A percentile compares a stretch with the other conserved stretches of the same genome.
phyloP scores from a whole-genome alignment of 2,888 invertebrate genomes.

The Marronus borbonicus region DNA sequence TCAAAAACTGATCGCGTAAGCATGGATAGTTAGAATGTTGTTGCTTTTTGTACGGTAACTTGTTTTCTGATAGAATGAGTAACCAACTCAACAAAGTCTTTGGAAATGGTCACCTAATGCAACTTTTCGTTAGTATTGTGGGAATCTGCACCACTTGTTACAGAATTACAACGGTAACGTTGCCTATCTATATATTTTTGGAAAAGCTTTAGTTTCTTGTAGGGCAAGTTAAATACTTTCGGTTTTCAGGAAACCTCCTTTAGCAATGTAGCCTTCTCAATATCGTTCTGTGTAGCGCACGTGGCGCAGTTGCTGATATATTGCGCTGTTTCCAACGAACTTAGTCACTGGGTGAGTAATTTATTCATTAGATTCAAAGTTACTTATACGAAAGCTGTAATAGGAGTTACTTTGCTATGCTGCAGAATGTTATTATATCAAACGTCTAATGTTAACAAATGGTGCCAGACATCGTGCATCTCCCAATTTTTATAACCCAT shows the following conservation, averaged over 20 bases:
- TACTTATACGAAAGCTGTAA: too few relatives aligned
- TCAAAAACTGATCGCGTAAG: slow-evolving; percentile 53
- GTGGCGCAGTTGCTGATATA: slow-evolving; percentile 54
- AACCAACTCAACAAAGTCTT: slow-evolving; percentile 54
- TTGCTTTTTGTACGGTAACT: background rate
- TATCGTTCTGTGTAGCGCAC: slow-evolving; percentile 55
- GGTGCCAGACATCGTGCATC: too few relatives aligned
- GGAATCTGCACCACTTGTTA: slow-evolving; percentile 56
- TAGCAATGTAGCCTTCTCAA: slow-evolving; percentile 24
- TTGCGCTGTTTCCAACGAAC: slow-evolving; percentile 55
- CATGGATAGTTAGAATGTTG: background rate
- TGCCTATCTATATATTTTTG: too few relatives aligned
- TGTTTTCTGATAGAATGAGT: slow-evolving; percentile 48
- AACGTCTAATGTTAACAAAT: too few relatives aligned
- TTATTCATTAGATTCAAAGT: background rate
- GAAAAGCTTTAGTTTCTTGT: too few relatives aligned
- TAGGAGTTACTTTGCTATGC: too few relatives aligned
- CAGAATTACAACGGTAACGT: slow-evolving; percentile 45
- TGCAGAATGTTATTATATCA: too few relatives aligned
- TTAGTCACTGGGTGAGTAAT: slow-evolving; percentile 52
- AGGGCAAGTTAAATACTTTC: background rate
- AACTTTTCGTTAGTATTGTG: slow-evolving; percentile 52
- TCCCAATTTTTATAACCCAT: too few relatives aligned
- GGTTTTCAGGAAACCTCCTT: slow-evolving; percentile 10
- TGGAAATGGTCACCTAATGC: slow-evolving; percentile 52